Conservation (phyloP, 2,797 vertebrate genomes). For the Acridotheres tristis region DNA sequence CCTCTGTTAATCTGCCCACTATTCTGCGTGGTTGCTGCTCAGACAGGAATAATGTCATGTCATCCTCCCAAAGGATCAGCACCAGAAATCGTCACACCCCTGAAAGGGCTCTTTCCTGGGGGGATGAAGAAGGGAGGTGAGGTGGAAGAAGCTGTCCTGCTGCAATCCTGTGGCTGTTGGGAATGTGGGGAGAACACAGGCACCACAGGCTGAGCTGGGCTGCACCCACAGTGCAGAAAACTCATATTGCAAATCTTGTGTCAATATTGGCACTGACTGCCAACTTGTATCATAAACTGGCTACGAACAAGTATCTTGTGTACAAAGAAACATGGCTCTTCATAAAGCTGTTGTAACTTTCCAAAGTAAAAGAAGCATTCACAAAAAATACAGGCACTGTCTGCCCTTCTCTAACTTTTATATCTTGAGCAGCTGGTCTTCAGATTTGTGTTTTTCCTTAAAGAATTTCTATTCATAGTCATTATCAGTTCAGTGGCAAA, state of each 20-base stretch:
- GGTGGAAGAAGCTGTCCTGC: accelerated
- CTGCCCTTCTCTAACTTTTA: not conserved
- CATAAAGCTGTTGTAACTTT: not conserved
- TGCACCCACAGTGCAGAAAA: not conserved
- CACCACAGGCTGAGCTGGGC: not conserved
- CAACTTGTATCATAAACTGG: not conserved
- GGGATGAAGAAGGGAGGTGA: accelerated
- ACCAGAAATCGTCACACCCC: not conserved
- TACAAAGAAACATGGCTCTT: not conserved
- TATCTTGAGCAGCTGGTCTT: not conserved
- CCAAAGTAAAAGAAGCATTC: not conserved
- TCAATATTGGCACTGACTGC: not conserved
- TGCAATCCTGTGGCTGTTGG: not conserved
- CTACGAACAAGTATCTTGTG: accelerated
- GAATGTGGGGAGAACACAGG: accelerated
- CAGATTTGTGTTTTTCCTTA: not conserved
- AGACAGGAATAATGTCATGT: accelerated
- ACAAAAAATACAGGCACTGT: not conserved
- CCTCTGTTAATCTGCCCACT: accelerated
- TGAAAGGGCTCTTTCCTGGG: accelerated
- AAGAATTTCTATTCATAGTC: not conserved
- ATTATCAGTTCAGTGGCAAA: not conserved
- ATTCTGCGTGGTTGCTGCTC: not conserved
- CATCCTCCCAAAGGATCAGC: not conserved
- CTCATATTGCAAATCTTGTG: not conserved